Evolutionary conservation across 2,113 vertebrate species (phyloP).

Genomic region (Triplophysa siluroides): DNA sequence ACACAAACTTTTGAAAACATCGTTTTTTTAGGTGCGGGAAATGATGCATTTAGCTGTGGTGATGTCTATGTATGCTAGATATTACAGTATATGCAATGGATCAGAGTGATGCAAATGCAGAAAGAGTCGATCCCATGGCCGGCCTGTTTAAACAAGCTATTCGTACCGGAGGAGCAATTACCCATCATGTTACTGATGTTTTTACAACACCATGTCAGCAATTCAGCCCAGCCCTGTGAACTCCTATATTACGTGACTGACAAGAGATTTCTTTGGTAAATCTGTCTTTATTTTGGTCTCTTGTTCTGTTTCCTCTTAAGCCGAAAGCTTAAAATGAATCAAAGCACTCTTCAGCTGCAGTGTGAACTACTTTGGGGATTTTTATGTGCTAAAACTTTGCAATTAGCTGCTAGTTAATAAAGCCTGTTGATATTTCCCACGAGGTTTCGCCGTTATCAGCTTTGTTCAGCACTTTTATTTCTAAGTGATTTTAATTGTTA

Average conservation of each 20-base stretch:
- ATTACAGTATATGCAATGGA: background rate
- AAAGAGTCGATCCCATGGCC: background rate
- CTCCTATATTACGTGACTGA: constrained; percentile 46
- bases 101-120: background rate
- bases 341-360: constrained; percentile 57
- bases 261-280: background rate
- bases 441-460: constrained; percentile 60
- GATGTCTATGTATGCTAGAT: background rate
- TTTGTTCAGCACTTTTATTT: constrained; percentile 50
- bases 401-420: constrained; percentile 59
- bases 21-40: constrained; percentile 8
- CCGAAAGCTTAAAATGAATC: constrained; percentile 67
- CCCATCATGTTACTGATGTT: constrained; percentile 47
- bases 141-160: constrained; percentile 52
- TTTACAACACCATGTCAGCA: constrained; percentile 51
- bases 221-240: constrained; percentile 34
- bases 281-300: background rate
- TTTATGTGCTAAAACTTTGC: constrained; percentile 51
- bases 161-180: constrained; percentile 48
- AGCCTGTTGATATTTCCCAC: constrained; percentile 65
- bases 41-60: background rate
- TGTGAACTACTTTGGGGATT: constrained; percentile 52
- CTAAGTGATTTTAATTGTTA: constrained; percentile 28
- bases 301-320: constrained; percentile 60
- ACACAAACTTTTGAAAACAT: constrained; percentile 1